phyloP scores from a whole-genome alignment of 2,113 vertebrate genomes.

The Cricetomys ansorgei region DNA sequence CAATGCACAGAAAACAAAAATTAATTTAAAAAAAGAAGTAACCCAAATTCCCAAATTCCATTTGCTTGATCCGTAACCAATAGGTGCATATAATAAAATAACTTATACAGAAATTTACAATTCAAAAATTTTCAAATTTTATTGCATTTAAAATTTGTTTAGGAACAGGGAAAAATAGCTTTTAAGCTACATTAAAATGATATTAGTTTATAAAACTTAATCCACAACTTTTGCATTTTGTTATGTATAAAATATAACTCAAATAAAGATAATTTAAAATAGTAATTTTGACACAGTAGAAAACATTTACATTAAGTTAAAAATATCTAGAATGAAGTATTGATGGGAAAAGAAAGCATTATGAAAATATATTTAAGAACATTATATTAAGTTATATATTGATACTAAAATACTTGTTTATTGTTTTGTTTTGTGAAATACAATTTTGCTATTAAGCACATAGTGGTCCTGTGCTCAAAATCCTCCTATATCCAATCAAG shows the following conservation, averaged over 20 bases:
- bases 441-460: not conserved
- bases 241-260: not conserved
- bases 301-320: not conserved
- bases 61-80: not conserved
- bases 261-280: not conserved
- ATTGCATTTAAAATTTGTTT: not conserved
- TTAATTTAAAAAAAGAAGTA: not conserved
- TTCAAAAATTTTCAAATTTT: not conserved
- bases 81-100: not conserved
- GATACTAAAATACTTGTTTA: not conserved
- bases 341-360: not conserved
- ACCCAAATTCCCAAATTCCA: not conserved
- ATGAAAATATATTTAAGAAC: not conserved
- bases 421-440: not conserved
- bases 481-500: rapidly evolving
- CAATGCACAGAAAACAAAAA: too few species aligned
- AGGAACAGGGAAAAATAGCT: not conserved
- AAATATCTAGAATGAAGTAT: not conserved
- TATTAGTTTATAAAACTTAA: not conserved
- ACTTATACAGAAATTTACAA: not conserved
- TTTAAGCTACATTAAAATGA: not conserved
- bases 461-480: too few species aligned
- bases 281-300: not conserved
- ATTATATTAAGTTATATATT: not conserved
- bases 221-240: not conserved